These are phyloP conservation scores for Apostichopus leukothele DNA, from an alignment of 53 echinoderm and acorn worm genomes.

Conservation along the genomic window DNA sequence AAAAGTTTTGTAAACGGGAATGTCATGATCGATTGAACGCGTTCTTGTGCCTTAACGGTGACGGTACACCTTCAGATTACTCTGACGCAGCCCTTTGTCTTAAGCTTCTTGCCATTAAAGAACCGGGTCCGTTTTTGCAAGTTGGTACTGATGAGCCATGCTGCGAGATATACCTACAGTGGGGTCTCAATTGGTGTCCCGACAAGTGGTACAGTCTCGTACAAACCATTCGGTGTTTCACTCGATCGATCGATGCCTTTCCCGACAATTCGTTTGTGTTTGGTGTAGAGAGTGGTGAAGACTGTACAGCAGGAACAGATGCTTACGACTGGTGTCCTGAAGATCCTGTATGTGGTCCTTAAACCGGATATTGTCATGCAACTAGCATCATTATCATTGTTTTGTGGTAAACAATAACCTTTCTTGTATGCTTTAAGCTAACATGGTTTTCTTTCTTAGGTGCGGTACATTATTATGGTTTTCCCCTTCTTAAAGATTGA, in stretches of 20 bases:
- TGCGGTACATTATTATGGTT: too few species aligned
- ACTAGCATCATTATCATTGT: too few species aligned
- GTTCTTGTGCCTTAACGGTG: conserved; percentile 16
- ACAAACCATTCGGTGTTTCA: neutral
- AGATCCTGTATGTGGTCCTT: neutral
- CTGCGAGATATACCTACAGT: conserved; percentile 34
- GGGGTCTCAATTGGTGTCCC: conserved; percentile 18
- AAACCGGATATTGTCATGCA: too few species aligned
- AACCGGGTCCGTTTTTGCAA: neutral
- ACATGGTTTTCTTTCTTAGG: too few species aligned
- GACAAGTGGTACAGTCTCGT: conserved; percentile 3
- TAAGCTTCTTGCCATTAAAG: neutral
- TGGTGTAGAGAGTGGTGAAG: neutral
- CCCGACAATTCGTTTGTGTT: neutral
- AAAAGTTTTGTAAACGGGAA: conserved; percentile 7
- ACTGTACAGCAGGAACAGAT: neutral
- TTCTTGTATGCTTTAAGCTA: too few species aligned
- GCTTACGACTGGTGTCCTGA: neutral
- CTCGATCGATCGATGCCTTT: neutral
- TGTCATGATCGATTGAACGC: conserved; percentile 19
- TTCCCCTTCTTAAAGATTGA: too few species aligned
- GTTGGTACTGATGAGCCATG: neutral
- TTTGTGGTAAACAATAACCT: too few species aligned
- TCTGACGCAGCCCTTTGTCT: conserved; percentile 11
- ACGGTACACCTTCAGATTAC: neutral